phyloP scores from a whole-genome alignment of 2,113 vertebrate species.

The Menura novaehollandiae region DNA sequence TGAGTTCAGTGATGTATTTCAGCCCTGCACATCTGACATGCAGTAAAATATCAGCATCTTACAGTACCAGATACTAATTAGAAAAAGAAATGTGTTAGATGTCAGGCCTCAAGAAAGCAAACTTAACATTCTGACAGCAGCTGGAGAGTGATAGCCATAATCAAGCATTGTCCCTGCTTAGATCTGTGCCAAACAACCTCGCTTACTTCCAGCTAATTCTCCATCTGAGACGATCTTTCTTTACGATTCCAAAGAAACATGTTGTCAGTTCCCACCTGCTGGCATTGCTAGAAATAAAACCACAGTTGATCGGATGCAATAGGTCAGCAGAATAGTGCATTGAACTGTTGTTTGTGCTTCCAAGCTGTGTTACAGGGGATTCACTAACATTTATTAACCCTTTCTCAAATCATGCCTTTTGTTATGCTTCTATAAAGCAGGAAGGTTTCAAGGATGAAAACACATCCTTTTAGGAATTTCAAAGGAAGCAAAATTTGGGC shows the following conservation, averaged over 20 bases:
- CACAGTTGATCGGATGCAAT: slow-evolving; percentile 28
- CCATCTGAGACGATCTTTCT: slow-evolving; percentile 7
- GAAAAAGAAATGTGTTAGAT: slow-evolving; percentile 36
- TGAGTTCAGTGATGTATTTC: slow-evolving; percentile 14
- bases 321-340: slow-evolving; percentile 53
- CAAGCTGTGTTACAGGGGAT: neutral
- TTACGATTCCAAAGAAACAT: neutral
- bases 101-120: slow-evolving; percentile 37
- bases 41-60: neutral
- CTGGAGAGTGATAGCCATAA: slow-evolving; percentile 57
- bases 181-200: slow-evolving; percentile 48
- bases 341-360: slow-evolving; percentile 37
- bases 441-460: neutral
- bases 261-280: slow-evolving; percentile 29
- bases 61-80: slow-evolving; percentile 23
- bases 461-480: neutral
- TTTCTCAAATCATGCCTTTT: neutral
- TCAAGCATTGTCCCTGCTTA: slow-evolving; percentile 55
- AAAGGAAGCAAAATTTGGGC: slow-evolving; percentile 15
- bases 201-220: slow-evolving; percentile 53
- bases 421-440: neutral
- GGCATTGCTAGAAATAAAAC: slow-evolving; percentile 57
- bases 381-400: slow-evolving; percentile 40
- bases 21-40: neutral
- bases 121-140: slow-evolving; percentile 39